Base-by-base conservation (phyloP, 2,113 vertebrate species). In the Ornithorhynchus anatinus region DNA sequence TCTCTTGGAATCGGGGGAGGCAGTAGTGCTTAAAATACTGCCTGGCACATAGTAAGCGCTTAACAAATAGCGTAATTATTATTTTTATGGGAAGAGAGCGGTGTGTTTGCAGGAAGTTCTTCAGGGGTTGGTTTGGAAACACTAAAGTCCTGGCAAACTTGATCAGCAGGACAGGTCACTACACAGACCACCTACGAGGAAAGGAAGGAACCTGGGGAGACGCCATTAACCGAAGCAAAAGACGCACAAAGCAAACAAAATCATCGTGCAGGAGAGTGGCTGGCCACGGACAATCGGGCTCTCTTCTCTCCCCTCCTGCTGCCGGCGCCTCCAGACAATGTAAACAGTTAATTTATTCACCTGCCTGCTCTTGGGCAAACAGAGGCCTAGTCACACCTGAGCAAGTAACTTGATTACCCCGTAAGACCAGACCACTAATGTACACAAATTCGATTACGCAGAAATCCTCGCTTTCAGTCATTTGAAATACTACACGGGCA, bases 361-460 rank as follows among this genome's bases (percentile, higher is more conserved):
- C 93, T 94, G 92, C 86, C 61, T 86, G 93, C 84, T 86, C 73
- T 73, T n/a, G 85, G 91, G 92, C 85, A 85, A 91, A 94, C 90
- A 92, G 89, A 90, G 89, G 87, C 75, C 86, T 75, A 84, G 89
- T 93, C 87, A 91, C 92, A 94, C 94, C 88, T 90, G 93, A 89
- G 87, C 91, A 93, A 94, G 87, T 92, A 88, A 85, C 93, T 92
- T 93, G 90, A 96, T 96, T 94, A 94, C 92, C 92, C 89, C 50
- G 81, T 82, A 90, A 94, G 92, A 90, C 92, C 92, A 82, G 88
- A 75, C 82, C 86, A 64, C 65, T 93, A 92, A 95, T 95, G 94
- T 94, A 93, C 89, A 89, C 90, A 84, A 92, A 87, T 88, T 84
- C 91, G 91, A 93, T 93, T 93, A 92, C 83, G 40, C 58, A 53